Base-by-base conservation (phyloP, 1,140 invertebrate species). In the Rhynchophorus ferrugineus region DNA sequence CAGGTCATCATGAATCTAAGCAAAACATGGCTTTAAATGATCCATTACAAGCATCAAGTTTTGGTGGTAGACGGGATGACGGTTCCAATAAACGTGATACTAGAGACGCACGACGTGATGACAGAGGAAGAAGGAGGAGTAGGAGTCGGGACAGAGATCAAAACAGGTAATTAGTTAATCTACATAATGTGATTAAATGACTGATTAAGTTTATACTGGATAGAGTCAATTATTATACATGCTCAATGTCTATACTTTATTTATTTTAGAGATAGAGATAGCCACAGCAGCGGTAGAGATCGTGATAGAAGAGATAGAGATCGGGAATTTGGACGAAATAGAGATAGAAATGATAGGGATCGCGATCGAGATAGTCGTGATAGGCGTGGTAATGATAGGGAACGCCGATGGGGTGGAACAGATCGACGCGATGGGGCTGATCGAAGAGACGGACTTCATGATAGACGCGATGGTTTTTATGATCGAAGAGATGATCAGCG, bases 401-500 rank as follows among this genome's bases (percentile, higher is more conserved):
- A 47, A 21, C 47, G 45, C 8, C n/a, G 34, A 6, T 20, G 34
- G 7, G 44, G 52, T 34, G 16, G 34, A 56, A 42, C 45, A 7
- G 57, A 59, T 35, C 55, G 56, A 14, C 52, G 61, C 41, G 63
- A 65, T 45, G 68, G 68, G 44, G 59, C 57, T 3, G 62, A 65
- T 49, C 47, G 59, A 3, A 65, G 60, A 44, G 64, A 58, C 22
- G n/a, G n/a, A n/a, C n/a, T n/a, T n/a, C n/a, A n/a, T n/a, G 63
- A 65, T 50, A 66, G 45, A 24, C 67, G 70, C 42, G 58, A 67
- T 41, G n/a, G n/a, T n/a, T n/a, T n/a, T n/a, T n/a, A n/a, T n/a
- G 47, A 57, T 61, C 58, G 44, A 11, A 33, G 46, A 43, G 19
- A 18, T 33, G 51, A 36, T 2, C 41, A 45, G 29, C 45, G 60